Conservation (phyloP, 2,797 vertebrate genomes). For the Apogon hyalosoma region DNA sequence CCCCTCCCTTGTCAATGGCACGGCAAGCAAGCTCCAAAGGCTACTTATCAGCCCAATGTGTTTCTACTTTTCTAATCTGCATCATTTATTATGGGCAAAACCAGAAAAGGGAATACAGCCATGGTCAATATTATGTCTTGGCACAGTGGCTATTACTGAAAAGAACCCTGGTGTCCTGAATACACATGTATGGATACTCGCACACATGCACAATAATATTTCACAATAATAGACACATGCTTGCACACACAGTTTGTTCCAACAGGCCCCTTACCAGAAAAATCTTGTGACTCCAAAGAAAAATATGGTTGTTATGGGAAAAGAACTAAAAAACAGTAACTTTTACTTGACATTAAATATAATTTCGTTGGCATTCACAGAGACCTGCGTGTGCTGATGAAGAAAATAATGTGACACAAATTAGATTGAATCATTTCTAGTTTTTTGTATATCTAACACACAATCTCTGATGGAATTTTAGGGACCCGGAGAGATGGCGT, state of each 20-base stretch:
- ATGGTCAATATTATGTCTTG: conserved; percentile 86
- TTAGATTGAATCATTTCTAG: conserved; percentile 39
- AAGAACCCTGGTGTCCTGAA: conserved; percentile 73
- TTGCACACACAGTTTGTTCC: conserved; percentile 54
- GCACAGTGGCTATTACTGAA: conserved; percentile 75
- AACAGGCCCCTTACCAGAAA: conserved; percentile 58
- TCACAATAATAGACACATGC: conserved; percentile 64
- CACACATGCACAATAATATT: conserved; percentile 60
- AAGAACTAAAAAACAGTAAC: conserved; percentile 45
- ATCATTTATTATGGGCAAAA: conserved; percentile 85
- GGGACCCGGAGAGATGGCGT: conserved; percentile 49
- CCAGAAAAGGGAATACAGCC: conserved; percentile 79
- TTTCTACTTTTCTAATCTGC: conserved; percentile 86
- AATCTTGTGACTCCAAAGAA: conserved; percentile 54
- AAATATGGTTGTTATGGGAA: conserved; percentile 61
- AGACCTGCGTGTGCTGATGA: conserved; percentile 49
- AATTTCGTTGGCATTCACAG: conserved; percentile 46
- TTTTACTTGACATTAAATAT: conserved; percentile 62
- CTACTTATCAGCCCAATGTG: conserved; percentile 84
- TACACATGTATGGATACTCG: conserved; percentile 59
- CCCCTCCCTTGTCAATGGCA: conserved; percentile 51
- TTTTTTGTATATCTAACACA: conserved; percentile 18
- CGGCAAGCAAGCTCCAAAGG: conserved; percentile 67
- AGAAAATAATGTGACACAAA: conserved; percentile 53
- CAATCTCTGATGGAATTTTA: conserved; percentile 41